Conservation (phyloP, 2,888 invertebrate species). For the Neoitamus cyanurus region DNA sequence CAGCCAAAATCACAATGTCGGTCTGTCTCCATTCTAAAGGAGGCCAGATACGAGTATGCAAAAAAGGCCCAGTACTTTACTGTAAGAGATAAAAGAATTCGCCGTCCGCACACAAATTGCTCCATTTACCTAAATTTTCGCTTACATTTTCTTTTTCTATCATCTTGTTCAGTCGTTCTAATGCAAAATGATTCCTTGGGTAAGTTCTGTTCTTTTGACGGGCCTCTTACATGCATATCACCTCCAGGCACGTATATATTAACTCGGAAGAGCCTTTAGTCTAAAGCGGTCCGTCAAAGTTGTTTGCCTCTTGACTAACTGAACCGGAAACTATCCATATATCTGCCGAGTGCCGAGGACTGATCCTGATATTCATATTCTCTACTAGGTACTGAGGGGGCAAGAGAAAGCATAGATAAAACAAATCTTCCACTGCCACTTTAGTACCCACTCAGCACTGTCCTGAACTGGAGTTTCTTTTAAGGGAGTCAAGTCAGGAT, state of each 20-base stretch:
- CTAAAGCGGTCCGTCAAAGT: background rate
- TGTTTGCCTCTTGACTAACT: background rate
- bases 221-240: background rate
- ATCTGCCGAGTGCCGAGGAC: background rate
- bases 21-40: background rate
- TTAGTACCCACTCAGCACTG: background rate
- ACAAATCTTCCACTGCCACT: background rate
- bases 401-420: background rate
- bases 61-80: background rate
- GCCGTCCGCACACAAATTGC: background rate
- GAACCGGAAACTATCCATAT: background rate
- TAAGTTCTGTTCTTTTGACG: background rate
- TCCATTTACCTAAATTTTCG: background rate
- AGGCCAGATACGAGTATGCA: background rate
- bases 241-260: background rate
- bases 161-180: background rate
- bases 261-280: background rate
- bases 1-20: background rate
- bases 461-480: background rate
- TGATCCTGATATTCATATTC: background rate
- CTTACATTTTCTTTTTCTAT: background rate
- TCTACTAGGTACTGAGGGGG: background rate
- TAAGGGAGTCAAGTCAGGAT: background rate
- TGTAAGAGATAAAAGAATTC: background rate
- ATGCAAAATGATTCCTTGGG: background rate